Conservation (phyloP, 2,888 invertebrate species). For the Cantharis rufa region DNA sequence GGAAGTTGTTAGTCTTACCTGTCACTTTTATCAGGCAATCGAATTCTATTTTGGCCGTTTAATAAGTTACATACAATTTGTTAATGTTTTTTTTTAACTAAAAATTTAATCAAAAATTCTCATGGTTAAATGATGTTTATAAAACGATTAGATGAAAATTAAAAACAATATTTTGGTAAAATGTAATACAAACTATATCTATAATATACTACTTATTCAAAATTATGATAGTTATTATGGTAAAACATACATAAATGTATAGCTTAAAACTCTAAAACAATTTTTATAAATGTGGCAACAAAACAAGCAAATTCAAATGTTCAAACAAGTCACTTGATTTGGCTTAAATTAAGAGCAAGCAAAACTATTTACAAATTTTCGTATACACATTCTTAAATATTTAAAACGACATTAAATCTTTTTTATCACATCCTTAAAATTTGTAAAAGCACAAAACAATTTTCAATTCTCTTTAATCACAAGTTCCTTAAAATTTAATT, state of each 20-base stretch:
- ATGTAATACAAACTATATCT: conserved; percentile 51
- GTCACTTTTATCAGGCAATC: not conserved
- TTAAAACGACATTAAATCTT: not conserved
- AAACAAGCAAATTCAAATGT: conserved; percentile 2
- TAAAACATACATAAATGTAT: conserved; percentile 35
- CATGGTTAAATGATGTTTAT: not conserved
- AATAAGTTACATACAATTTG: not conserved
- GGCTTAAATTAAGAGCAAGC: not conserved
- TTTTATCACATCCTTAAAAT: not conserved
- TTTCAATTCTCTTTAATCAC: not conserved
- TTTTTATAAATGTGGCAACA: conserved; percentile 25
- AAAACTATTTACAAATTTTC: not conserved
- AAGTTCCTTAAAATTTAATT: not conserved
- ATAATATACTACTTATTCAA: conserved; percentile 37
- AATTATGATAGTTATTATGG: conserved; percentile 32
- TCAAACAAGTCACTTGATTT: not conserved
- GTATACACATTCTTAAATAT: not conserved
- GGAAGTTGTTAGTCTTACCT: not conserved
- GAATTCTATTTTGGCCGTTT: not conserved
- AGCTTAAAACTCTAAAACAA: conserved; percentile 16
- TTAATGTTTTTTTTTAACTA: not conserved
- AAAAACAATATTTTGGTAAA: conserved; percentile 55
- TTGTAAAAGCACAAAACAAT: not conserved
- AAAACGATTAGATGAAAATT: conserved; percentile 41
- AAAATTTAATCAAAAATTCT: not conserved